Evolutionary conservation across 2,888 invertebrate genomes (phyloP).

Genomic region (Amorpha juglandis): DNA sequence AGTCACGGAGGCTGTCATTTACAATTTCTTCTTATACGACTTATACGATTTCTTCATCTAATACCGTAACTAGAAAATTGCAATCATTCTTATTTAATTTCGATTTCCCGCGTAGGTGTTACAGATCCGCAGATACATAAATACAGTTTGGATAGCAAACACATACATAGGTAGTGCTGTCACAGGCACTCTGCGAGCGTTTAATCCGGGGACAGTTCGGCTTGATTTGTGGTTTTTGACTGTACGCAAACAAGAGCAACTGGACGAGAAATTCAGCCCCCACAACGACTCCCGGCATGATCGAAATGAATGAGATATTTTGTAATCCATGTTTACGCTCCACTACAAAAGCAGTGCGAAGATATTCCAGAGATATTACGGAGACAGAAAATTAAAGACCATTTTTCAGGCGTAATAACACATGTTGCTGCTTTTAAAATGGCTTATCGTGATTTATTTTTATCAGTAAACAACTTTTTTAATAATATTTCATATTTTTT

Average conservation of each 20-base stretch:
- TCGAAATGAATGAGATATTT: constrained; percentile 18
- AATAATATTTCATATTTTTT: no score
- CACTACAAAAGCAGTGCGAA: neutral
- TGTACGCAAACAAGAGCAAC: constrained; percentile 50
- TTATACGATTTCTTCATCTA: no score
- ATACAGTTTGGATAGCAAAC: constrained; percentile 12
- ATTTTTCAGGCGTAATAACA: no score
- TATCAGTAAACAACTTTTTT: no score
- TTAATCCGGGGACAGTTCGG: constrained; percentile 50
- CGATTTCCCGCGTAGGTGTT: neutral
- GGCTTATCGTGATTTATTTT: no score
- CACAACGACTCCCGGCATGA: constrained; percentile 28
- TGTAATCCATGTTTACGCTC: constrained; percentile 17
- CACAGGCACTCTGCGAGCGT: constrained; percentile 49
- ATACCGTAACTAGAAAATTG: no score
- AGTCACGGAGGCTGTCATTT: no score
- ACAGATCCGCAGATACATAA: neutral
- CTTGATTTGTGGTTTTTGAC: constrained; percentile 65
- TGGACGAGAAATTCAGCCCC: constrained; percentile 7
- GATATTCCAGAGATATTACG: no score
- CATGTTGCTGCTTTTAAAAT: no score
- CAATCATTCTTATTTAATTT: no score
- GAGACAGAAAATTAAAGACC: no score
- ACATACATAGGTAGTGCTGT: constrained; percentile 36
- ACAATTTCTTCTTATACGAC: no score